Evolutionary conservation across 1,140 invertebrate genomes (phyloP), one percentile per base, ranked within the genome.

Genomic region (Lerema accius): DNA sequence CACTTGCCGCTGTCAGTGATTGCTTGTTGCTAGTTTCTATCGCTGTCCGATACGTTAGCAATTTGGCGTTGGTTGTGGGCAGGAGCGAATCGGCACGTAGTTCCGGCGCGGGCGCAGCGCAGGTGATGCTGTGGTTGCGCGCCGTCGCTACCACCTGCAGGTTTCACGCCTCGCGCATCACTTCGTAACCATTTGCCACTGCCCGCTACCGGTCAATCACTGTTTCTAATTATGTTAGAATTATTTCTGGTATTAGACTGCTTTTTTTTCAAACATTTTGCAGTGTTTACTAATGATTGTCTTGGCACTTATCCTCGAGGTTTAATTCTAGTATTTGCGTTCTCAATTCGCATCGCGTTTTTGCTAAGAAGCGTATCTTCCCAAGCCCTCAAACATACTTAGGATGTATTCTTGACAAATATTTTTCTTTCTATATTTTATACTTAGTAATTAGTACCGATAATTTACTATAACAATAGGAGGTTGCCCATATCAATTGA

Each of bases 21-120:
- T 50, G 16, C 43, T 46, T 11, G 28, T 50, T 35, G 48, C 48
- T 50, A 50, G 35, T 51, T 51, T 51, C 49, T 51, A 23, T 51
- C 16, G 15, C 49, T 39, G 49, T 13, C 9, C 35, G 7, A 51
- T 51, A 39, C 49, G 32, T 51, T 51, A 7, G 35, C n/a, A 51
- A 51, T 51, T 51, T 51, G n/a, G 35, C 28, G 16, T 39, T 51
- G 16, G 28, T 16, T 16, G 35, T 39, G 50, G 19, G 39, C 46
- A 32, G 23, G 46, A 14, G 13, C 26, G 46, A 49, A 49, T 49
- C 46, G 46, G 46, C 46, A 49, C 46, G 46, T 48, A 48, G 23
- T 48, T n/a, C 13, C 19, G 17, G 23, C 1, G 19, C 45, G 26
- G 45, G 45, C 19, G 19, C 45, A 48, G 45, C 19, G 28, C 28